Percentiles rank a stretch among this genome's conserved stretches.
Evolutionary conservation across 2,113 vertebrate genomes (phyloP).

Genomic region (Stegastes partitus): DNA sequence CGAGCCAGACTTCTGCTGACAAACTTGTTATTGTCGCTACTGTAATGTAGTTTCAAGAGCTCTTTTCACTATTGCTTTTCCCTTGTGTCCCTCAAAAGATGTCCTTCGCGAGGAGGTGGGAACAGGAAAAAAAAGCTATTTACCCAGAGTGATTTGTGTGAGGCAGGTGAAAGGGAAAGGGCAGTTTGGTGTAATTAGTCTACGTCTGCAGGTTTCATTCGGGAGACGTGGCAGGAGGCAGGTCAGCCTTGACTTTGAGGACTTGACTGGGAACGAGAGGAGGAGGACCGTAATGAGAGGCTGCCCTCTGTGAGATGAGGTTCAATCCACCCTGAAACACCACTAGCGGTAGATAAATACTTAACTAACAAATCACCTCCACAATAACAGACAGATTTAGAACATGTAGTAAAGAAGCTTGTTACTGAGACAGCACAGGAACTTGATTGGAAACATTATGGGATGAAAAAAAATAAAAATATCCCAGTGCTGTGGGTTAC

Average conservation of each 20-base stretch:
- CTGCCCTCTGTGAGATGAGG: constrained; percentile 47
- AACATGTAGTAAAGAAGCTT: not conserved
- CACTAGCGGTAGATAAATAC: constrained; percentile 4
- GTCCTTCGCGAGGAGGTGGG: constrained; percentile 19
- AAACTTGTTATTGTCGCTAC: constrained; percentile 42
- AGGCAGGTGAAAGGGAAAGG: constrained; percentile 60
- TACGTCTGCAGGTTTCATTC: constrained; percentile 32
- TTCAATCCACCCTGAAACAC: constrained; percentile 32
- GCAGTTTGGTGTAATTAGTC: constrained; percentile 69
- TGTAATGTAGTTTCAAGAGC: constrained; percentile 43
- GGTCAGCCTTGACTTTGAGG: constrained; percentile 57
- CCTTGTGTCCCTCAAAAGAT: constrained; percentile 25
- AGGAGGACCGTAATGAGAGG: constrained; percentile 34
- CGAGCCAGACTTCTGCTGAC: constrained; percentile 42
- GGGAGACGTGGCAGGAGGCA: constrained; percentile 24
- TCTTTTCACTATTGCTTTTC: constrained; percentile 35
- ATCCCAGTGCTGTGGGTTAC: not conserved
- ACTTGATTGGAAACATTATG: too few species aligned
- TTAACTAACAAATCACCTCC: constrained; percentile 16
- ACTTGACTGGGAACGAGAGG: constrained; percentile 24
- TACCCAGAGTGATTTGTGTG: constrained; percentile 48
- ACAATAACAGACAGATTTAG: not conserved
- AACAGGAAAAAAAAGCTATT: constrained; percentile 26
- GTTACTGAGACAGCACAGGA: too few species aligned
- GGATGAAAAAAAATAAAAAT: too few species aligned